Percentiles rank a stretch among this genome's conserved stretches.
Evolutionary conservation across 2,113 vertebrate genomes (phyloP).

Genomic region (human): DNA sequence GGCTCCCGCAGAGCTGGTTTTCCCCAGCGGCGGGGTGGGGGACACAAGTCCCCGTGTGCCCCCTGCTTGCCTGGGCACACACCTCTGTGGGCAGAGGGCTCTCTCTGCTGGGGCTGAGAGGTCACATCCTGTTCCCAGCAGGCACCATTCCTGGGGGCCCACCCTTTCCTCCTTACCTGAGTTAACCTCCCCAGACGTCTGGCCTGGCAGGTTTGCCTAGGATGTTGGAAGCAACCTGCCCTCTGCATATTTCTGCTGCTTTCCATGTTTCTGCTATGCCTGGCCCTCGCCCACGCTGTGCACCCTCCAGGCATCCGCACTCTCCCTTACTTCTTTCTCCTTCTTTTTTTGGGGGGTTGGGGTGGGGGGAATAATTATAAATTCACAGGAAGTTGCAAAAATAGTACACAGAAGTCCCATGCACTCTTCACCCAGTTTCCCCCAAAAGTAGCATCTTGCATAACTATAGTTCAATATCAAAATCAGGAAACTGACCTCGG

Average conservation of each 20-base stretch:
- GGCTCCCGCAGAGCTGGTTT: rapidly evolving
- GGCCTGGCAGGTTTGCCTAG: neutral
- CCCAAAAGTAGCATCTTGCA: rapidly evolving
- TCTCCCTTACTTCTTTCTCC: neutral
- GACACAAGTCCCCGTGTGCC: neutral
- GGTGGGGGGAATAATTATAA: neutral
- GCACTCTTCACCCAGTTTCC: neutral
- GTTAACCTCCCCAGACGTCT: rapidly evolving
- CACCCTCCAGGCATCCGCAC: neutral
- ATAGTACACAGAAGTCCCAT: rapidly evolving
- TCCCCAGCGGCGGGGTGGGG: neutral
- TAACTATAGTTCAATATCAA: rapidly evolving
- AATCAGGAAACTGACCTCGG: neutral
- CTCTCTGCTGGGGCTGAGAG: neutral
- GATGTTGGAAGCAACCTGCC: rapidly evolving
- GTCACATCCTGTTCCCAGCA: rapidly evolving
- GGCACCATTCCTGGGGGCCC: neutral
- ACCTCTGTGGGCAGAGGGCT: neutral
- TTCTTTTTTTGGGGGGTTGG: neutral
- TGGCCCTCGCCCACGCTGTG: rapidly evolving
- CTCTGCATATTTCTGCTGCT: neutral
- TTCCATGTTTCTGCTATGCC: rapidly evolving
- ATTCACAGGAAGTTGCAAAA: neutral
- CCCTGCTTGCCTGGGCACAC: neutral
- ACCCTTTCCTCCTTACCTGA: neutral